Conservation (phyloP, 37 sponge, comb jelly and placozoan species). For the Chondrilla cf. caribensis region DNA sequence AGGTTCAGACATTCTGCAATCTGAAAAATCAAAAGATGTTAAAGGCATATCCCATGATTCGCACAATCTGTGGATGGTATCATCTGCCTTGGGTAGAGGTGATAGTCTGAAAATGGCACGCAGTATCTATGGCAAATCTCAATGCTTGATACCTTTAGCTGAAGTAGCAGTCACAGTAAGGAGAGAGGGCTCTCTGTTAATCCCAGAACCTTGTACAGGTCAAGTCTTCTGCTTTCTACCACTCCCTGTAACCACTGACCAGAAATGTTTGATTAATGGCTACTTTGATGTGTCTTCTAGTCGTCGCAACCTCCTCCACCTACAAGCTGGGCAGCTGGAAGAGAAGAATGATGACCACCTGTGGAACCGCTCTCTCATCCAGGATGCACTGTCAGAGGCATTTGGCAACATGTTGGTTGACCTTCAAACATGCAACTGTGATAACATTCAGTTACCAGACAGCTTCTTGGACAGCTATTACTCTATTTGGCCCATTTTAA, state of each 20-base stretch:
- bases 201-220: slow-evolving; percentile 13
- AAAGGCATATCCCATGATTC: no score
- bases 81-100: no score
- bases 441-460: neutral
- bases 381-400: slow-evolving; percentile 33
- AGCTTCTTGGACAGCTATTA: slow-evolving; percentile 35
- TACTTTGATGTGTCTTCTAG: slow-evolving; percentile 48
- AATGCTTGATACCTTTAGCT: no score
- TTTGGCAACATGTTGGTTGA: slow-evolving; percentile 20
- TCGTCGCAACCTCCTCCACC: slow-evolving; percentile 17
- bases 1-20: no score
- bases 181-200: no score
- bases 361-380: slow-evolving; percentile 53
- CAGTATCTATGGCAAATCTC: no score
- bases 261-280: slow-evolving; percentile 49
- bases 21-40: no score
- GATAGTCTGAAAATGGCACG: no score
- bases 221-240: slow-evolving; percentile 58
- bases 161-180: no score
- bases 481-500: slow-evolving; percentile 32
- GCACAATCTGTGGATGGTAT: no score
- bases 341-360: neutral
- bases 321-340: no score
- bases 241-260: slow-evolving; percentile 29
- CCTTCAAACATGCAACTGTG: no score